These are phyloP conservation scores for Syndactyla subalaris DNA, from an alignment of 2,797 vertebrate genomes.

Conservation along the genomic window DNA sequence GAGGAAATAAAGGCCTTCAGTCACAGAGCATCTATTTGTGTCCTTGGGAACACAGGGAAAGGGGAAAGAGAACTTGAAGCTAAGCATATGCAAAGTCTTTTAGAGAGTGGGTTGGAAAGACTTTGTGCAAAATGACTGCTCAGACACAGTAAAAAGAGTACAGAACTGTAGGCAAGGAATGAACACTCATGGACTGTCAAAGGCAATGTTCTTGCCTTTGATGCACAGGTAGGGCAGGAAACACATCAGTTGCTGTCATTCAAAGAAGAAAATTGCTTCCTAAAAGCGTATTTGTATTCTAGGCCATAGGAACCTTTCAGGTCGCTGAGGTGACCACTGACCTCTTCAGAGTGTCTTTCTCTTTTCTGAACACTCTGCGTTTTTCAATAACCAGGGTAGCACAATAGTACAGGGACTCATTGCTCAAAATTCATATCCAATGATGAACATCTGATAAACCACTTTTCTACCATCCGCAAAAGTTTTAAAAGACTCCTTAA, in stretches of 20 bases:
- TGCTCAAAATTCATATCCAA: neutral
- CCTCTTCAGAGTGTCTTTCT: neutral
- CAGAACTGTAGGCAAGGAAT: neutral
- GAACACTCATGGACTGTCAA: neutral
- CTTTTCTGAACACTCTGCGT: neutral
- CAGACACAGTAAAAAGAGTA: neutral
- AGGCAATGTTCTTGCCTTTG: neutral
- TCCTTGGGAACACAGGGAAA: slow-evolving; percentile 22
- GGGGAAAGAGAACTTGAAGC: neutral
- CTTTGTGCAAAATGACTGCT: neutral
- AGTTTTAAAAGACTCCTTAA: neutral
- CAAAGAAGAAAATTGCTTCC: neutral
- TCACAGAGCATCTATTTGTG: neutral
- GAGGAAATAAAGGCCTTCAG: slow-evolving; percentile 29
- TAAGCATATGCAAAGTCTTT: neutral
- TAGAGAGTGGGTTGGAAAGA: neutral
- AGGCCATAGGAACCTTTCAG: neutral
- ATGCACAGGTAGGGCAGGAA: neutral
- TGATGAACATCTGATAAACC: neutral
- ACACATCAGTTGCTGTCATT: neutral
- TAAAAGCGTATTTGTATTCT: neutral
- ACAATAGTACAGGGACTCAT: neutral
- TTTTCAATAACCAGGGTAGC: neutral
- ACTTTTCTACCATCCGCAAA: neutral
- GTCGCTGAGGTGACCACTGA: neutral